phyloP scores from a whole-genome alignment of 2,113 vertebrate species.

The Archilochus colubris region DNA sequence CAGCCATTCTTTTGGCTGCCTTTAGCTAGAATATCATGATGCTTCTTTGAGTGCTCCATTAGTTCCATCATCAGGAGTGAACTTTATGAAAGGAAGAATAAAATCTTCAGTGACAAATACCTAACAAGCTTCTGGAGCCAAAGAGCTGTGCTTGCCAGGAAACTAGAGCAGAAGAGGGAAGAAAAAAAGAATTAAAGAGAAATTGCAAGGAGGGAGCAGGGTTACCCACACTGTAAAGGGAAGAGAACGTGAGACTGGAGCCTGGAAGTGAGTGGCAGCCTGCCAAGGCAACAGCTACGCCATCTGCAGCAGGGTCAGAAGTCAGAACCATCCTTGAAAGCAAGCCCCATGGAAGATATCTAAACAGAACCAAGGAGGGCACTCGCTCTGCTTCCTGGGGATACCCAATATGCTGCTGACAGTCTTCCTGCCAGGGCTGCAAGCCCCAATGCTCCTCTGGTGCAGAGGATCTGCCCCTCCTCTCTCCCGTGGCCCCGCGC shows the following conservation, averaged over 20 bases:
- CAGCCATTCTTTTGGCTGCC: not conserved
- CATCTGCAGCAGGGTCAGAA: constrained; percentile 54
- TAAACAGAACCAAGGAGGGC: constrained; percentile 45
- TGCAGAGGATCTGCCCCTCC: not conserved
- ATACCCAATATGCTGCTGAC: constrained; percentile 19
- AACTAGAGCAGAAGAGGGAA: not conserved
- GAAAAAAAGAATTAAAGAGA: not conserved
- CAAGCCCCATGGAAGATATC: constrained; percentile 27
- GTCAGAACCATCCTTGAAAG: constrained; percentile 48
- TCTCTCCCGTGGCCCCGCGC: rapidly evolving
- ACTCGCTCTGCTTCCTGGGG: not conserved
- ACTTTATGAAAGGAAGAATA: constrained; percentile 36
- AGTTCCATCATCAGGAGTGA: not conserved
- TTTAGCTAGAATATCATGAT: not conserved
- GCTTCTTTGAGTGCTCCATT: constrained; percentile 2
- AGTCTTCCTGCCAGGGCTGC: not conserved
- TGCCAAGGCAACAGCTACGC: constrained; percentile 34
- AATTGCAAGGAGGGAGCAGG: not conserved
- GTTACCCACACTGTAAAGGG: not conserved
- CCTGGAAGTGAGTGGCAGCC: constrained; percentile 38
- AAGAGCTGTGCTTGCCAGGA: not conserved
- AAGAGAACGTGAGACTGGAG: not conserved
- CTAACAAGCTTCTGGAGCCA: constrained; percentile 45
- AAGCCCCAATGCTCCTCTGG: rapidly evolving
- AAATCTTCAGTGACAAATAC: constrained; percentile 44